These are phyloP conservation scores for Amazonetta brasiliensis DNA, from an alignment of 2,797 vertebrate genomes.

Conservation along the genomic window DNA sequence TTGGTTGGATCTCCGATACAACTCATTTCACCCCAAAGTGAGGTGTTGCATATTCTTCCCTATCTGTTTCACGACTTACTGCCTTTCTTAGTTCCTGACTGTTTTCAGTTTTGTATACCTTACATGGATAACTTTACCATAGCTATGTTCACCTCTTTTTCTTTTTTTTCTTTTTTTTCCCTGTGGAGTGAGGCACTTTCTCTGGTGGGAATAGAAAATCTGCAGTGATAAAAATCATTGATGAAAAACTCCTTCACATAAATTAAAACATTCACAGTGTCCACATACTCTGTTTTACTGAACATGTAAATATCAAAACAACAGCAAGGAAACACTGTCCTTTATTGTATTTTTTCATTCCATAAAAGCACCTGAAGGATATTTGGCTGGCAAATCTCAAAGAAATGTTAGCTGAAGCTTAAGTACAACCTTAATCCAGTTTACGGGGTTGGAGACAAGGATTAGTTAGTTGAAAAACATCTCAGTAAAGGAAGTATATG, in stretches of 20 bases:
- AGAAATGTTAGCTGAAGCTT: background rate
- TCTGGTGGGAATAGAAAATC: background rate
- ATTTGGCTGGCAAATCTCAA: background rate
- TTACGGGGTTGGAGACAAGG: background rate
- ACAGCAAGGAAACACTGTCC: fast-evolving
- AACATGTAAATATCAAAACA: background rate
- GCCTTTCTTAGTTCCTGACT: background rate
- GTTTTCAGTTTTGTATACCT: background rate
- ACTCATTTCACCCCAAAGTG: background rate
- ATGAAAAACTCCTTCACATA: background rate
- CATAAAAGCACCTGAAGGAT: background rate
- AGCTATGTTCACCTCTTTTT: background rate
- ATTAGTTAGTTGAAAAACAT: background rate
- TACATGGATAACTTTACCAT: background rate
- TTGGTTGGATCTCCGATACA: background rate
- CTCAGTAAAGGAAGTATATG: background rate
- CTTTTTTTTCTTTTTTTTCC: no score
- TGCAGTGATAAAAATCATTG: background rate
- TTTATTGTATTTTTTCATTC: background rate
- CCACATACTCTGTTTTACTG: background rate
- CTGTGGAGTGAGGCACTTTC: background rate
- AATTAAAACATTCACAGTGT: background rate
- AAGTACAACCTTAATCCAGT: background rate
- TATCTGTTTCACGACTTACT: background rate
- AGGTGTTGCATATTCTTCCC: background rate